These are phyloP conservation scores for Microctonus brassicae DNA, from an alignment of 2,888 invertebrate species.

Conservation along the genomic window DNA sequence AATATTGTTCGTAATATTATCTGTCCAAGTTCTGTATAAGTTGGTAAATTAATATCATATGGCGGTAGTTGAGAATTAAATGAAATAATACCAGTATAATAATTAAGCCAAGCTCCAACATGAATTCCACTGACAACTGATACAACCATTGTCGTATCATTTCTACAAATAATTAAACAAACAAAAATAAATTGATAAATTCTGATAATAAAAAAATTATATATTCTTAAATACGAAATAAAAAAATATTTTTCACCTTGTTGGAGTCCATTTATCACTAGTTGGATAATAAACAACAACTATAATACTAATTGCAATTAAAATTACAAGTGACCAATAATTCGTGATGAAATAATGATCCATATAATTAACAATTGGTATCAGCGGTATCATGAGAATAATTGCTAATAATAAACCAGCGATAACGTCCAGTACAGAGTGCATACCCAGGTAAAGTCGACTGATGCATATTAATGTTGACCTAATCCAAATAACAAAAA, in stretches of 20 bases:
- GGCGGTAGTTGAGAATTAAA: constrained; percentile 77
- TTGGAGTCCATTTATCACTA: constrained; percentile 90
- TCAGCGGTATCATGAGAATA: constrained; percentile 78
- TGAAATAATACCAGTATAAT: constrained; percentile 81
- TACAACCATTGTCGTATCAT: constrained; percentile 90
- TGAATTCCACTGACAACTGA: constrained; percentile 85
- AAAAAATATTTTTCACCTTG: constrained; percentile 73
- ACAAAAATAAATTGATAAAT: too few relatives aligned
- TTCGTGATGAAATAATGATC: constrained; percentile 81
- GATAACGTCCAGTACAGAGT: constrained; percentile 88
- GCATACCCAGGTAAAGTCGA: constrained; percentile 93
- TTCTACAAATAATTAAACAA: constrained; percentile 75
- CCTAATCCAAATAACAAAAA: constrained; percentile 65
- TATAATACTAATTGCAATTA: constrained; percentile 77
- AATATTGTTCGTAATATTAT: constrained; percentile 79
- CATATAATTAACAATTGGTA: constrained; percentile 81
- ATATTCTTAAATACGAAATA: neutral
- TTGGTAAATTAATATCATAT: constrained; percentile 85
- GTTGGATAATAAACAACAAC: constrained; percentile 85
- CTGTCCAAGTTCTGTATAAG: constrained; percentile 79
- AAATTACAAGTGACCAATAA: constrained; percentile 75
- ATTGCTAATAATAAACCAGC: constrained; percentile 81
- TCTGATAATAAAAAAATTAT: too few relatives aligned
- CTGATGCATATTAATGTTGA: constrained; percentile 86
- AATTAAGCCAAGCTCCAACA: constrained; percentile 87